Evolutionary conservation across 2,113 vertebrate genomes (phyloP).

Genomic region (Thermophis baileyi): DNA sequence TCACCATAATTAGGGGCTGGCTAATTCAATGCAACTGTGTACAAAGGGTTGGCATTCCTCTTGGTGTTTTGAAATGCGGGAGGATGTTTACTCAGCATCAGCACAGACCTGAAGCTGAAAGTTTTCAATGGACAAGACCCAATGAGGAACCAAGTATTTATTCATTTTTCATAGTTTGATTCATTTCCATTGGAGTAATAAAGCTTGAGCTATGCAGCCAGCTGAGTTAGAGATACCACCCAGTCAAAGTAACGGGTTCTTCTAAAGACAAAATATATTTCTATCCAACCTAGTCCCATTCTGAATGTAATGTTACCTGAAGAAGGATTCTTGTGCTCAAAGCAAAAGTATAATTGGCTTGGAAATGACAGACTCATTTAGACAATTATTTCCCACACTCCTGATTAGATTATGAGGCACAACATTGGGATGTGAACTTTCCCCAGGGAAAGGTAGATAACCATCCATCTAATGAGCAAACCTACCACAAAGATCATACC

Average conservation of each 20-base stretch:
- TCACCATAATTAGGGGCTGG: slow-evolving; percentile 12
- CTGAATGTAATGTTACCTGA: neutral
- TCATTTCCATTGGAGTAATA: slow-evolving; percentile 11
- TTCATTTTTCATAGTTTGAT: neutral
- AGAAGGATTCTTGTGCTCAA: neutral
- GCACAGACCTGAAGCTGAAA: slow-evolving; percentile 12
- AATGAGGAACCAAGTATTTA: slow-evolving; percentile 4
- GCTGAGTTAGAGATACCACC: neutral
- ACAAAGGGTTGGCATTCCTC: slow-evolving; percentile 23
- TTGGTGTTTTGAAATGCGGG: slow-evolving; percentile 25
- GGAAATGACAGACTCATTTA: neutral
- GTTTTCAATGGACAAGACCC: slow-evolving; percentile 23
- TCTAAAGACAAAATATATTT: neutral
- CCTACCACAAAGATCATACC: neutral
- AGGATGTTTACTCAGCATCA: slow-evolving; percentile 30
- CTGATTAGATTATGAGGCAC: neutral
- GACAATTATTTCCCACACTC: neutral
- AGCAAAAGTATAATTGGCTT: neutral
- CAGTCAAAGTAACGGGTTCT: neutral
- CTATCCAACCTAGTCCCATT: neutral
- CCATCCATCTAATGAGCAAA: neutral
- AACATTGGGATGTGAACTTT: neutral
- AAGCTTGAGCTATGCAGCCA: slow-evolving; percentile 4
- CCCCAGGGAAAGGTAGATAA: neutral
- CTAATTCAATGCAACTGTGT: slow-evolving; percentile 29